Evolutionary conservation across 2,113 vertebrate genomes (phyloP), one percentile per base, ranked within the genome.

Genomic region (Cyrtonyx montezumae): DNA sequence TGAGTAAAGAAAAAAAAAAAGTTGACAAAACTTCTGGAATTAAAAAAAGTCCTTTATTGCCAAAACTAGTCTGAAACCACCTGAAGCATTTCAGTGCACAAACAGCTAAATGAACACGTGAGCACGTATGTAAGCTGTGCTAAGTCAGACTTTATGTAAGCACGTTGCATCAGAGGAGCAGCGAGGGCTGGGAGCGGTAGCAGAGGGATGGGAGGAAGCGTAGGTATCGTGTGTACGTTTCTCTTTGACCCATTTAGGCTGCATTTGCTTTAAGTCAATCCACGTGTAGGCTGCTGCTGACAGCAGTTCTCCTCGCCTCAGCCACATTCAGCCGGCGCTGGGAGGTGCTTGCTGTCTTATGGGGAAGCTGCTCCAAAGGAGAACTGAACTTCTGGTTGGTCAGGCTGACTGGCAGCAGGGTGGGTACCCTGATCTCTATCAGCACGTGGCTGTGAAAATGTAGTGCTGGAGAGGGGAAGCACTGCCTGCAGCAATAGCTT

Each of bases 221-320:
- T 3, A 16, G 67, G 84, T 49, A 36, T 87, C 4, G 32, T 8
- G 88, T 92, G 81, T 92, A 23, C 62, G 87, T 93, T 90, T 91
- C 80, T 88, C 80, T 96, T 56, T 95, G 87, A 96, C 81, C 88
- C 88, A 43, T 80, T 94, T 93, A 85, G 90, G 79, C 59, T 62
- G 48, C 81, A 62, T 91, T 81, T 66, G 63, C 58, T 84, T 82
- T 91, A 82, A 94, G 81, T 66, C 5, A 4, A 87, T 85, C 75
- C 94, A 87, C 1, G 15, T 96, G 93, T 79, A 6, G 1, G 2
- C 32, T 58, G 84, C 93, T 77, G 93, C 82, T 95, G 87, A 95
- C 91, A 95, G 87, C 23, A 7, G 58, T 85, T 74, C 87, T 93
- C 59, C 71, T 95, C 49, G 13, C 84, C 56, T 70, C 37, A 78